These are phyloP conservation scores for Microcebus lehilahytsara DNA, from an alignment of 2,113 vertebrate species.

Conservation along the genomic window DNA sequence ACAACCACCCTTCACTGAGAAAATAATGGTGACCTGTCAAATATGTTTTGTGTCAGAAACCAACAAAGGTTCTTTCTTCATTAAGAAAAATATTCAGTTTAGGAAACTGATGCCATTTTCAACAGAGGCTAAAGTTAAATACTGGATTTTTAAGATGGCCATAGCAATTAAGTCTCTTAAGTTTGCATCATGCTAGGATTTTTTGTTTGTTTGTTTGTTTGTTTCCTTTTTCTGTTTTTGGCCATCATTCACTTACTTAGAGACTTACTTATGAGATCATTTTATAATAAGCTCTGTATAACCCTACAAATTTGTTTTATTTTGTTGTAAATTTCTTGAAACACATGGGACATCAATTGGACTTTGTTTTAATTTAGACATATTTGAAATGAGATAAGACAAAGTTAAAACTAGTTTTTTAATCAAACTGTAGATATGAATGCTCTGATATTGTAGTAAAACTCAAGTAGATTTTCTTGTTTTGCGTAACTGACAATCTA, in stretches of 20 bases:
- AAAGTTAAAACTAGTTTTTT: conserved; percentile 9
- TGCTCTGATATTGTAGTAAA: neutral
- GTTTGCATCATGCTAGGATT: neutral
- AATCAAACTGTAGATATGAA: neutral
- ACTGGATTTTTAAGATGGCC: neutral
- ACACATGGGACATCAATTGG: neutral
- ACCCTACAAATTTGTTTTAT: neutral
- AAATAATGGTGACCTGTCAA: neutral
- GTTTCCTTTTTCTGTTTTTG: neutral
- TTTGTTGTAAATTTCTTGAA: conserved; percentile 35
- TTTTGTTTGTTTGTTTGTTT: no score
- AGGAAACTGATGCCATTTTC: conserved; percentile 21
- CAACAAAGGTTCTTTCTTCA: neutral
- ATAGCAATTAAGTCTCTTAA: neutral
- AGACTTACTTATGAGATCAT: neutral
- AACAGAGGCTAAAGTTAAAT: conserved; percentile 5
- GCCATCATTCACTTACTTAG: neutral
- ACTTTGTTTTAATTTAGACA: neutral
- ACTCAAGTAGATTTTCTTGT: neutral
- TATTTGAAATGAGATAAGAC: neutral
- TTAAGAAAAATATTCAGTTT: conserved; percentile 22
- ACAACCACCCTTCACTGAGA: neutral
- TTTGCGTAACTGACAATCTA: neutral
- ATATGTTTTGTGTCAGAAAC: conserved; percentile 8
- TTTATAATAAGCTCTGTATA: neutral